Evolutionary conservation across 2,888 invertebrate species (phyloP), one percentile per base, ranked within the genome.

Genomic region (Oxycera nigricornis): DNA sequence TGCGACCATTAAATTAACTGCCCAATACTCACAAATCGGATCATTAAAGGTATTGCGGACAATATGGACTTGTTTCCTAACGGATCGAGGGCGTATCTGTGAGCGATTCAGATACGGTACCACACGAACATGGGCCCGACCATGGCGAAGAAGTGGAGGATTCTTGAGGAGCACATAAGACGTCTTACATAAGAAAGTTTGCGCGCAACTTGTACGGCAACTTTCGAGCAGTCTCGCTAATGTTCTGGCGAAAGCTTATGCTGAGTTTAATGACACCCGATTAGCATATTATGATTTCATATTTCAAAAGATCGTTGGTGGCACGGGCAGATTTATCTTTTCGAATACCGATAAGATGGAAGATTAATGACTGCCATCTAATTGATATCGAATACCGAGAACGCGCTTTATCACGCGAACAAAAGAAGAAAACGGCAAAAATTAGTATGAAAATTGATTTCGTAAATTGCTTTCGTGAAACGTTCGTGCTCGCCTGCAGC

Each of bases 241-340:
- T 31, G n/a, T 14, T 61, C 20, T 26, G 61, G 31, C 14, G 31
- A 31, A 28, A 3, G 46, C n/a, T 61, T 31, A 61, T 26, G 31
- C 17, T 26, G 31, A 61, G 30, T 61, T 61, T 61, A n/a, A 61
- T 61, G 61, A 26, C 61, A 61, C 61, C 26, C 20, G n/a, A 61
- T 61, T 61, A 28, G n/a, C 61, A 61, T 61, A 17, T 61, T 61
- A 31, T 61, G n/a, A 31, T 61, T 61, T 17, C 11, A 61, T 31
- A 46, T 14, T 11, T 17, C 2, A 17, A 46, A 46, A 7, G n/a
- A 46, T 17, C 17, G 46, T 46, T 46, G 46, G 46, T 17, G 46
- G 46, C 17, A 46, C n/a, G n/a, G 46, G 17, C 46, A 46, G 17
- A 46, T 46, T 46, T 46, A 46, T 46, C 46, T 46, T 46, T 11